These are phyloP conservation scores for Amitus sp. DNA, from an alignment of 2,888 invertebrate genomes.

Conservation along the genomic window DNA sequence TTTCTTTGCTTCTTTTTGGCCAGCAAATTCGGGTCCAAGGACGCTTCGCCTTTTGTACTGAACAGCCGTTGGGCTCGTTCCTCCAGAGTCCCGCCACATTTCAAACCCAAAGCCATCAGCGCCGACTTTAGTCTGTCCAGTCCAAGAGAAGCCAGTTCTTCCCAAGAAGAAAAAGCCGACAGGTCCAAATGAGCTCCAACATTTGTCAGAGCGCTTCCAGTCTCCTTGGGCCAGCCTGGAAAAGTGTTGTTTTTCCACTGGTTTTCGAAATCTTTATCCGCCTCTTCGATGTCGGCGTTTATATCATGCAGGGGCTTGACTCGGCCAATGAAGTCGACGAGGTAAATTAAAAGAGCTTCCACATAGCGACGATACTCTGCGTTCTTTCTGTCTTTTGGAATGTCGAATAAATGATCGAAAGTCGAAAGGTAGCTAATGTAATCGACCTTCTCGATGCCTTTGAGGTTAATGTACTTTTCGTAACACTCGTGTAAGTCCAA, in stretches of 20 bases:
- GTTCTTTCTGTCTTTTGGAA: slow-evolving; percentile 90
- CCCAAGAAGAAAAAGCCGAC: slow-evolving; percentile 97
- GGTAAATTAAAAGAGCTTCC: slow-evolving; percentile 83
- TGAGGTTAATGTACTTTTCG: slow-evolving; percentile 95
- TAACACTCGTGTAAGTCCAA: slow-evolving; percentile 97
- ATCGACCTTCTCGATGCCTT: slow-evolving; percentile 96
- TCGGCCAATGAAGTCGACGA: slow-evolving; percentile 83
- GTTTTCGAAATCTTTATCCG: slow-evolving; percentile 81
- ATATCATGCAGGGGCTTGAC: slow-evolving; percentile 89
- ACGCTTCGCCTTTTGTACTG: slow-evolving; percentile 93
- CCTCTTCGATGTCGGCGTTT: slow-evolving; percentile 79
- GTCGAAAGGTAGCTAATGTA: slow-evolving; percentile 94
- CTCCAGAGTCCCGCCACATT: slow-evolving; percentile 98
- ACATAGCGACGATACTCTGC: slow-evolving; percentile 89
- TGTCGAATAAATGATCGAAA: slow-evolving; percentile 96
- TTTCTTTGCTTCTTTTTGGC: slow-evolving; percentile 89
- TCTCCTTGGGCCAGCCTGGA: slow-evolving; percentile 98
- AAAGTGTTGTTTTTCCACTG: slow-evolving; percentile 92
- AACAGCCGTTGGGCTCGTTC: slow-evolving; percentile 97
- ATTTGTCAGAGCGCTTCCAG: slow-evolving; percentile 91
- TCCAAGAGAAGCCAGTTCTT: slow-evolving; percentile 96
- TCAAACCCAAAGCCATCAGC: slow-evolving; percentile 93
- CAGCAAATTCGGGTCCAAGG: slow-evolving; percentile 89
- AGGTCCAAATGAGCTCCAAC: slow-evolving; percentile 97
- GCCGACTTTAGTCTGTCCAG: slow-evolving; percentile 97